Conservation (phyloP, 2,113 vertebrate genomes). For the Aldabrachelys gigantea region DNA sequence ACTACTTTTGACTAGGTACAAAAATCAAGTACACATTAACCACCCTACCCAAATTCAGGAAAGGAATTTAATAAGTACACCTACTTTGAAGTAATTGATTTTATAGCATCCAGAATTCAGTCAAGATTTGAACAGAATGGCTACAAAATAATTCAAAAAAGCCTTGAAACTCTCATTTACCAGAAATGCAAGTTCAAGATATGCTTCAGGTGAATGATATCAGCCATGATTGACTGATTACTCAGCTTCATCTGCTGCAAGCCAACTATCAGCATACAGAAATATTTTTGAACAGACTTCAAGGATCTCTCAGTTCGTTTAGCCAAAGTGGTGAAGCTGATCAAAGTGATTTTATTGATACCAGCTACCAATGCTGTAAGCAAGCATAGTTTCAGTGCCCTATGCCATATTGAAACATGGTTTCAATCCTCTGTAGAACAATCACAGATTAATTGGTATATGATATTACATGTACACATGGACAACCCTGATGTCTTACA, state of each 20-base stretch:
- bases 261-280: conserved; percentile 58
- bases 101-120: conserved; percentile 59
- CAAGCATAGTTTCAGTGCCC: background rate
- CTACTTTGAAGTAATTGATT: conserved; percentile 73
- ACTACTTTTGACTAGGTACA: background rate
- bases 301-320: conserved; percentile 26
- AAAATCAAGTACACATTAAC: background rate
- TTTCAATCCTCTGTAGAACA: background rate
- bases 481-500: background rate
- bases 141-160: conserved; percentile 66
- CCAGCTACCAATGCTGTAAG: background rate
- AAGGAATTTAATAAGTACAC: conserved; percentile 56
- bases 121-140: conserved; percentile 46
- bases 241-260: conserved; percentile 56
- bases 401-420: background rate
- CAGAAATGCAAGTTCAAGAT: conserved; percentile 64
- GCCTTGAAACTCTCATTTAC: conserved; percentile 60
- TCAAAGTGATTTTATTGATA: conserved; percentile 8
- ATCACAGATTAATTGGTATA: background rate
- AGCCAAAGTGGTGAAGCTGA: background rate
- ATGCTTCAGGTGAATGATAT: conserved; percentile 62
- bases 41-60: conserved; percentile 44
- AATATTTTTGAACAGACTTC: conserved; percentile 18
- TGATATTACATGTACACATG: background rate
- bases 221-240: conserved; percentile 63